Evolutionary conservation across 2,888 invertebrate genomes (phyloP).

Genomic region (Corythucha ciliata): DNA sequence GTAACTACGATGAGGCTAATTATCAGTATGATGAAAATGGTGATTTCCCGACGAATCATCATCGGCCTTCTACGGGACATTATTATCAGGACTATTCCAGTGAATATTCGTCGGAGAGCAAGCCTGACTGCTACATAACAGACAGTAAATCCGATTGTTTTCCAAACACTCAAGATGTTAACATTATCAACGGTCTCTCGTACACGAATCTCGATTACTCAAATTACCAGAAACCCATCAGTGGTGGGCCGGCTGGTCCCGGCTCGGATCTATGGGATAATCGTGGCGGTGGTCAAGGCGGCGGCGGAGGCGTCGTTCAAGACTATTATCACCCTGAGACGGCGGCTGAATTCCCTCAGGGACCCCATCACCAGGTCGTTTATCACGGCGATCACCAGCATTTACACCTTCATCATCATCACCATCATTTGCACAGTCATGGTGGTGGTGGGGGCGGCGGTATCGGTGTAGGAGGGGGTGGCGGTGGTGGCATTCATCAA

Average conservation of each 20-base stretch:
- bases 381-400: constrained; percentile 39
- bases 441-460: too few species aligned
- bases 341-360: constrained; percentile 39
- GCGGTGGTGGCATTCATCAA: constrained; percentile 9
- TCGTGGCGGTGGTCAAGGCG: constrained; percentile 24
- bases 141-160: constrained; percentile 40
- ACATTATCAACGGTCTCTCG: constrained; percentile 73
- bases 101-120: constrained; percentile 37
- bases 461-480: too few species aligned
- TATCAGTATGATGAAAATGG: constrained; percentile 44
- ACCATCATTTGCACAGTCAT: constrained; percentile 37
- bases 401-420: constrained; percentile 41
- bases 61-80: constrained; percentile 39
- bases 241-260: too few species aligned
- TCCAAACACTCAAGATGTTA: constrained; percentile 40
- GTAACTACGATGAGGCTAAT: constrained; percentile 27
- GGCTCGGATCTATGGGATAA: constrained; percentile 16
- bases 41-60: constrained; percentile 38
- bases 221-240: constrained; percentile 29
- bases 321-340: constrained; percentile 24
- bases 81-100: constrained; percentile 41
- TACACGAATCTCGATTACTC: constrained; percentile 82
- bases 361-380: constrained; percentile 38
- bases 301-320: too few species aligned
- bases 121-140: too few species aligned